Percentiles rank a stretch among this genome's conserved stretches.
Conservation (phyloP, 35 echinoderm and acorn worm species). For the Ophioderma brevispina region DNA sequence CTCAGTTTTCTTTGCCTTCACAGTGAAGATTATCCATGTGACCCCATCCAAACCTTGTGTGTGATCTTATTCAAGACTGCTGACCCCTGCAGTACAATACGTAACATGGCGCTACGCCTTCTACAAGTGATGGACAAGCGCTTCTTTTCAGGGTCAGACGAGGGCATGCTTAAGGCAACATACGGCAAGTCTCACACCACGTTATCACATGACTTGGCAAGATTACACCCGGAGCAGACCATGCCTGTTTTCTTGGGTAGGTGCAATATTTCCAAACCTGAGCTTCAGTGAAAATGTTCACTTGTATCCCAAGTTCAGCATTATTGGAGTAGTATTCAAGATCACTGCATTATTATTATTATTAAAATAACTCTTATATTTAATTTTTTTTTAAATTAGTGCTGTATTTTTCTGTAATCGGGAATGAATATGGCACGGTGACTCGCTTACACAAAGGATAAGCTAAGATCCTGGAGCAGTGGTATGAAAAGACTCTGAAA, state of each 20-base stretch:
- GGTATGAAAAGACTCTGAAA: no score
- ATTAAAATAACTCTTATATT: no score
- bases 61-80: conserved; percentile 93
- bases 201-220: conserved; percentile 84
- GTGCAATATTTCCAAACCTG: no score
- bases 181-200: conserved; percentile 89
- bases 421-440: no score
- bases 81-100: conserved; percentile 70
- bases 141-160: conserved; percentile 63
- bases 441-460: no score
- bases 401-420: no score
- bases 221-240: conserved; percentile 89
- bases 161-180: conserved; percentile 59
- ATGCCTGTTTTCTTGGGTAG: conserved; percentile 91
- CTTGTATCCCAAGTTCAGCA: no score
- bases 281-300: no score
- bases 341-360: no score
- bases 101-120: conserved; percentile 75
- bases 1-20: background rate
- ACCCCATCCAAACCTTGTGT: conserved; percentile 85
- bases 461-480: no score
- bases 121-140: conserved; percentile 87
- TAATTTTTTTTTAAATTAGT: no score
- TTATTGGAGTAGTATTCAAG: no score
- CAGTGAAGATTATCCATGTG: conserved; percentile 90